Evolutionary conservation across 1,140 invertebrate genomes (phyloP).

Genomic region (Pogonomyrmex californicus): DNA sequence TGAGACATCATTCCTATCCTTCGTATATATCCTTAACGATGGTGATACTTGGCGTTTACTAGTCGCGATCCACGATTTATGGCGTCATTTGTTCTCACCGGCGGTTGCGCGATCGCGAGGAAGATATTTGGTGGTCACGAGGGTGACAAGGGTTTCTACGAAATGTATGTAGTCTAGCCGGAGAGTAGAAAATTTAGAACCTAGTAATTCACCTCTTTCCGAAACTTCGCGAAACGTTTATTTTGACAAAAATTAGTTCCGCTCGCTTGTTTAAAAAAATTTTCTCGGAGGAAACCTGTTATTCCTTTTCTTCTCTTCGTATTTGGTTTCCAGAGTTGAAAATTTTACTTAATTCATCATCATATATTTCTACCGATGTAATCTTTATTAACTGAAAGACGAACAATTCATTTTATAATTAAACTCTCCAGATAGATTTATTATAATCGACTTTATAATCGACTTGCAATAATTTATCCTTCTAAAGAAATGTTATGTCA

Average conservation of each 20-base stretch:
- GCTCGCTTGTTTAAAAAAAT: neutral
- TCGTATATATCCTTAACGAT: conserved; percentile 46
- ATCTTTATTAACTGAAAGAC: neutral
- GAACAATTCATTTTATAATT: neutral
- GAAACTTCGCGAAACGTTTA: conserved; percentile 50
- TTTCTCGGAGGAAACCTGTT: neutral
- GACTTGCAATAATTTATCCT: neutral
- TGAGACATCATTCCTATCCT: conserved; percentile 59
- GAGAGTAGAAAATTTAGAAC: conserved; percentile 18
- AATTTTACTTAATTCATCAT: neutral
- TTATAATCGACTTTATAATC: neutral
- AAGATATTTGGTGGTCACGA: conserved; percentile 63
- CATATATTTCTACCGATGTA: neutral
- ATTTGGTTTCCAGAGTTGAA: neutral
- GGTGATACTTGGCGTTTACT: conserved; percentile 28
- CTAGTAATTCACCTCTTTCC: conserved; percentile 51
- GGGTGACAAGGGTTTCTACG: conserved; percentile 60
- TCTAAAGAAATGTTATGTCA: neutral
- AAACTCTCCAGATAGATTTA: conserved; percentile 10
- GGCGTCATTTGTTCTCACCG: conserved; percentile 56
- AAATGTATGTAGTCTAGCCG: conserved; percentile 62
- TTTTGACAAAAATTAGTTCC: conserved; percentile 1
- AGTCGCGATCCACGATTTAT: conserved; percentile 69
- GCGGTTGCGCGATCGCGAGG: conserved; percentile 57
- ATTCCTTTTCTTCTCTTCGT: neutral